Percentiles rank a stretch among this genome's conserved stretches.
These are phyloP conservation scores for Pachliopta kotzebuea DNA, from an alignment of 2,888 invertebrate species.

Conservation along the genomic window DNA sequence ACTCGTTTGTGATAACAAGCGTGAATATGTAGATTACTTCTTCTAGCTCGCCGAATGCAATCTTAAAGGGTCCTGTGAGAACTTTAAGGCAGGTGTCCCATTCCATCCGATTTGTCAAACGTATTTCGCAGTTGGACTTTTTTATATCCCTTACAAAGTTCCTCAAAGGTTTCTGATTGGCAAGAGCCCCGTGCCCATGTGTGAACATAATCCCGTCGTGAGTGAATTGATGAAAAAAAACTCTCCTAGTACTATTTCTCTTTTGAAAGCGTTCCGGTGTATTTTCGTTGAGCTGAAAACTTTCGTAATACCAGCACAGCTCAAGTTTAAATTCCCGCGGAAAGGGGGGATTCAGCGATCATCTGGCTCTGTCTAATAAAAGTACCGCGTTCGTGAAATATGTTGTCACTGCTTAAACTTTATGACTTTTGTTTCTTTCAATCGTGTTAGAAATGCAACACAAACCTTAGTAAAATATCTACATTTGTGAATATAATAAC, in stretches of 20 bases:
- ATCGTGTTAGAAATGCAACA: constrained; percentile 55
- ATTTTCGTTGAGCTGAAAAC: constrained; percentile 76
- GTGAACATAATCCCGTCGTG: constrained; percentile 63
- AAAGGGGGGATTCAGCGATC: constrained; percentile 62
- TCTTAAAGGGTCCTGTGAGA: constrained; percentile 26
- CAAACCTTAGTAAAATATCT: constrained; percentile 42
- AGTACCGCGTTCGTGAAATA: constrained; percentile 69
- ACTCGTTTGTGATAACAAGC: constrained; percentile 13
- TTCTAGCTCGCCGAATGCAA: constrained; percentile 28
- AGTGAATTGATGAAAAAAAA: constrained; percentile 57
- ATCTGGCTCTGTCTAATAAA: constrained; percentile 72
- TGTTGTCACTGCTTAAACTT: constrained; percentile 78
- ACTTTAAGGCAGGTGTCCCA: constrained; percentile 28
- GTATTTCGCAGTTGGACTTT: constrained; percentile 36
- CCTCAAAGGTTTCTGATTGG: constrained; percentile 64
- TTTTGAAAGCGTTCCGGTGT: constrained; percentile 78
- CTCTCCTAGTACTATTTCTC: constrained; percentile 57
- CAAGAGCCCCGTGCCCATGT: constrained; percentile 43
- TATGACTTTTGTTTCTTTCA: constrained; percentile 66
- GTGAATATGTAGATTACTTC: constrained; percentile 27
- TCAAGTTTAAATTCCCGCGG: constrained; percentile 66
- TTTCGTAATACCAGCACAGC: constrained; percentile 70
- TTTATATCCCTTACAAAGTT: constrained; percentile 42
- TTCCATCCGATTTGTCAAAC: constrained; percentile 30
- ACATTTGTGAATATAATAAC: constrained; percentile 45